Base-by-base conservation (phyloP, 2,797 vertebrate species). In the Nannoperca australis region DNA sequence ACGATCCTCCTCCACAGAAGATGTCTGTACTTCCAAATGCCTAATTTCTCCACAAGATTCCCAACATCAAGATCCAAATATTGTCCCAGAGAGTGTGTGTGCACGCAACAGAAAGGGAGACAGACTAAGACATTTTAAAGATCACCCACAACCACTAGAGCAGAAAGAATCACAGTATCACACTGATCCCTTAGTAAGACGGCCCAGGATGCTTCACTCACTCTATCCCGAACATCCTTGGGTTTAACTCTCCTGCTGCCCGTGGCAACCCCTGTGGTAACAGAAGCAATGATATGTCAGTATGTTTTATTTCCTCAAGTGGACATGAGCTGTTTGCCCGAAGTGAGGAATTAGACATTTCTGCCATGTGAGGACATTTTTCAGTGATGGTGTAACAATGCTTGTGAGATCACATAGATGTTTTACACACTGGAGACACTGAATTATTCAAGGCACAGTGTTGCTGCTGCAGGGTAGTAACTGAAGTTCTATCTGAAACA, bases 141-240 rank as follows among this genome's bases (percentile, higher is more conserved):
- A 81, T 70, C 47, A 66, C 42, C 78, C 68, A 5, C 38, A 75
- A 74, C 38, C 88, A 92, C 69, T 76, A 87, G 59, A 87, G 79
- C 65, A 90, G 69, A 89, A 38, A 88, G 53, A 84, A 62, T n/a
- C 53, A 59, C 8, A 82, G 47, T 10, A 58, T 72, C 70, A 36
- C 49, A 70, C 64, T 68, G 73, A 54, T 49, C 30, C 65, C 27
- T 45, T 53, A 81, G 24, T 70, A 67, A 70, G 83, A 88, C 56
- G 51, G 70, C 82, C 81, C 84, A 85, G 81, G 81, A 89, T 85
- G 83, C 85, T 84, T 92, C 87, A 96, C 95, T 96, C 94, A 95
- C 94, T 94, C 91, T 93, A 77, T 93, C 91, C 83, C 76, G 89
- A 84, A 78, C 78, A 85, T 94, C 94, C 90, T 92, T 95, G 79